Conservation (phyloP, 2,888 invertebrate genomes). For the Venusia cambrica region DNA sequence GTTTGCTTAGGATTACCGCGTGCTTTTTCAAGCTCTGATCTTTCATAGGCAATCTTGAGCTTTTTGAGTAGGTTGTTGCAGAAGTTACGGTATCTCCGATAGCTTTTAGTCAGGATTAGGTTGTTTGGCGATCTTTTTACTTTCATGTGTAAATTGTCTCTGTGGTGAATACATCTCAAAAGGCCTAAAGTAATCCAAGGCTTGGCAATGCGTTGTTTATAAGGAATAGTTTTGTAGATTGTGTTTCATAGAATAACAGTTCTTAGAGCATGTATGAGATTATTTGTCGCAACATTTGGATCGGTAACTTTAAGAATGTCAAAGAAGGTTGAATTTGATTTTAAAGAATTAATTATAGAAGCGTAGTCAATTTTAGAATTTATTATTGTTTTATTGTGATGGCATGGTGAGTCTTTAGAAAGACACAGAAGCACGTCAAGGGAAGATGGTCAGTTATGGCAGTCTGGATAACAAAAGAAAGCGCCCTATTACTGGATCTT, state of each 20-base stretch:
- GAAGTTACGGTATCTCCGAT: not conserved
- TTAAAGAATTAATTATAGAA: not conserved
- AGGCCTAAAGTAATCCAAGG: slow-evolving; percentile 1
- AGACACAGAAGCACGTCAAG: not conserved
- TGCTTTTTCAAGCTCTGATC: not conserved
- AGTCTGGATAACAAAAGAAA: not conserved
- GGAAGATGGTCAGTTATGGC: not conserved
- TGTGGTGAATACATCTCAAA: not conserved
- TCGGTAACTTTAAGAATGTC: not conserved
- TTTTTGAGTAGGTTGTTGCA: slow-evolving; percentile 1
- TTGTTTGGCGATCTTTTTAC: not conserved
- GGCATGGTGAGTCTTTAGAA: too few species aligned
- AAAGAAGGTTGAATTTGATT: not conserved
- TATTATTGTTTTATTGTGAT: too few species aligned
- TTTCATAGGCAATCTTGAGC: not conserved
- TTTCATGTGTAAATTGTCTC: slow-evolving; percentile 1
- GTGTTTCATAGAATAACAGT: not conserved
- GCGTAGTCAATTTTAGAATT: too few species aligned
- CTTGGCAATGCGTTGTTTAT: not conserved
- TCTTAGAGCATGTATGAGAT: not conserved
- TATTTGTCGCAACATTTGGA: not conserved
- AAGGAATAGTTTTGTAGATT: not conserved
- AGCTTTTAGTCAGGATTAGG: not conserved
- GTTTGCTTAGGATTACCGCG: not conserved
- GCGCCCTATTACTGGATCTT: not conserved